phyloP scores from a whole-genome alignment of 2,113 vertebrate species.

The Vicugna pacos region DNA sequence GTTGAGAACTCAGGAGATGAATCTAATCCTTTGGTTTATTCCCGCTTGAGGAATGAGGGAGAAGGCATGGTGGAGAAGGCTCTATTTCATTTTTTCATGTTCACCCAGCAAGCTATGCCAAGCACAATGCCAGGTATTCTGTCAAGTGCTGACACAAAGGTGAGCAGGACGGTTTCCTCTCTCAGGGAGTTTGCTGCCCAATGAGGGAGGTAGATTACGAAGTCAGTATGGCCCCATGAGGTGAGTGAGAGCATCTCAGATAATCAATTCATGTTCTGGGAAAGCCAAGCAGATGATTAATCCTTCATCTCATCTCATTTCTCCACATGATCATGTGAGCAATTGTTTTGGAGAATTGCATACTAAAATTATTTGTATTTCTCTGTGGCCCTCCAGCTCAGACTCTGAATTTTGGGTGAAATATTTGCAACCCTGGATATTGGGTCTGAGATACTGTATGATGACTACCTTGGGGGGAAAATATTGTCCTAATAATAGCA shows the following conservation, averaged over 20 bases:
- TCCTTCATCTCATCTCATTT: background rate
- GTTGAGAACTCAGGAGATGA: background rate
- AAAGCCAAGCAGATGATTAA: background rate
- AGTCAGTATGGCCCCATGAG: background rate
- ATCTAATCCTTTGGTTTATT: slow-evolving; percentile 2
- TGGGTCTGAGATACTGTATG: background rate
- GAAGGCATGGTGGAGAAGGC: background rate
- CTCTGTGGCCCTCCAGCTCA: background rate
- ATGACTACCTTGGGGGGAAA: background rate
- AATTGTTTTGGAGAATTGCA: background rate
- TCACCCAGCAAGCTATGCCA: background rate
- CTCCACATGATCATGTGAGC: background rate
- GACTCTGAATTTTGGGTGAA: background rate
- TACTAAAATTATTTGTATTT: background rate
- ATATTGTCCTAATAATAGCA: background rate
- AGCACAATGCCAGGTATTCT: background rate
- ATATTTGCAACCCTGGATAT: background rate
- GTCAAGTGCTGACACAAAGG: background rate
- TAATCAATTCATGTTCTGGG: background rate
- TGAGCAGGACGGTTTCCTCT: background rate
- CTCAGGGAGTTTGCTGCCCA: background rate
- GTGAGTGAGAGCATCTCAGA: background rate
- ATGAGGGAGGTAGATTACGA: background rate
- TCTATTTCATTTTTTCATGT: background rate
- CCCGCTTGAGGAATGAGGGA: background rate